phyloP scores from a whole-genome alignment of 2,797 vertebrate species.

The Erethizon dorsatum region DNA sequence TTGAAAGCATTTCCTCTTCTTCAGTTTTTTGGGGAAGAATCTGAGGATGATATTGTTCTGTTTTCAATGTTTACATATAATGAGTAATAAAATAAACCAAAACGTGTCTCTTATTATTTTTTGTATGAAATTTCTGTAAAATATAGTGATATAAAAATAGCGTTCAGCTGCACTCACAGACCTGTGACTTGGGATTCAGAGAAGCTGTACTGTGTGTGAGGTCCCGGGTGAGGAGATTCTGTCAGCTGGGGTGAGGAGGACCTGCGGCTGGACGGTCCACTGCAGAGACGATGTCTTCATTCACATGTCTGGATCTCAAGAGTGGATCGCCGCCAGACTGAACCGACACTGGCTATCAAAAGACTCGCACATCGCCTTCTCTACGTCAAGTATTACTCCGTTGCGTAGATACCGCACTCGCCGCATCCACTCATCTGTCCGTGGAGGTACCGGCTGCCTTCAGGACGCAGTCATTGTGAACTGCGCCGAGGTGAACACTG shows the following conservation, averaged over 20 bases:
- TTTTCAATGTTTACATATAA: neutral
- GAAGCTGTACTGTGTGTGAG: neutral
- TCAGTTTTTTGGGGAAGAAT: neutral
- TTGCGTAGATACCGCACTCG: no score
- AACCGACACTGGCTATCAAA: neutral
- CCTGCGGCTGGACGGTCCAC: no score
- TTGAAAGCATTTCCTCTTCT: neutral
- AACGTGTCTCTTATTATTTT: neutral
- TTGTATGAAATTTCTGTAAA: neutral
- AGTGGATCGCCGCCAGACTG: neutral
- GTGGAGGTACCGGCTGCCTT: neutral
- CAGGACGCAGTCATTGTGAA: neutral
- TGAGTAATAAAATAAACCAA: neutral
- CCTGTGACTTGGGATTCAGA: neutral
- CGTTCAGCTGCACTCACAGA: neutral
- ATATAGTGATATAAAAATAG: neutral
- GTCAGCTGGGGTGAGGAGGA: neutral
- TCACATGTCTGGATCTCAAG: neutral
- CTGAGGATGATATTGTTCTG: neutral
- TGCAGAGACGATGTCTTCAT: neutral
- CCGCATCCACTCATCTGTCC: neutral
- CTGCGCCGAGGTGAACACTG: neutral
- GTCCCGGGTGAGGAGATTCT: neutral
- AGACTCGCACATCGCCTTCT: neutral
- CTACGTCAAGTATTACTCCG: neutral